These are phyloP conservation scores for Oceanites oceanicus DNA, from an alignment of 2,113 vertebrate genomes.

Conservation along the genomic window DNA sequence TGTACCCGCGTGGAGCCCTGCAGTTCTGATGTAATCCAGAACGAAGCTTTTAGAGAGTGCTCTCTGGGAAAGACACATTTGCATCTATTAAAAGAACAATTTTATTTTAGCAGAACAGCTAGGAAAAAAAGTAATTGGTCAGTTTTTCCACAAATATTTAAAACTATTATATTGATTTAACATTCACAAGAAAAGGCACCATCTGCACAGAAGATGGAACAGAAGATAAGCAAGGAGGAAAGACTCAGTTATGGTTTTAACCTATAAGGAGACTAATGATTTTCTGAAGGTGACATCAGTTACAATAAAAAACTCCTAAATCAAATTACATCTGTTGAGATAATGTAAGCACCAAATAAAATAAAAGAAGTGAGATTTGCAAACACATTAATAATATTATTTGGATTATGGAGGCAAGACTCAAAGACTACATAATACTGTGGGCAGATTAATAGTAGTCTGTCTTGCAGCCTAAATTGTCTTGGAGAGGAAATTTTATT, in stretches of 20 bases:
- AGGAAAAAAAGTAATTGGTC: not conserved
- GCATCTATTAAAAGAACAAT: not conserved
- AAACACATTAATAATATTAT: not conserved
- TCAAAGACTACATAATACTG: not conserved
- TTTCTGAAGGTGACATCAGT: not conserved
- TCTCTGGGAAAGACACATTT: not conserved
- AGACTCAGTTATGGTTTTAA: not conserved
- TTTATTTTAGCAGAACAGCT: not conserved
- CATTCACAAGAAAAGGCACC: not conserved
- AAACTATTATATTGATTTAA: not conserved
- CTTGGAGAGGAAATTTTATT: not conserved
- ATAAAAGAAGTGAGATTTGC: not conserved
- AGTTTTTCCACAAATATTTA: not conserved
- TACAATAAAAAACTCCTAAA: not conserved
- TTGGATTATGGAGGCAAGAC: not conserved
- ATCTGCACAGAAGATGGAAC: not conserved
- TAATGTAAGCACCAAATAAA: not conserved
- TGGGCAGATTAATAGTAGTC: not conserved
- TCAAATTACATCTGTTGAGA: not conserved
- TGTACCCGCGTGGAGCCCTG: rapidly evolving
- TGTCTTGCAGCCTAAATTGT: not conserved
- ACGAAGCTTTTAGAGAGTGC: not conserved
- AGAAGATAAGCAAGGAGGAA: not conserved
- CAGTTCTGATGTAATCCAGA: not conserved
- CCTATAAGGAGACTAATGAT: not conserved